Evolutionary conservation across 1,140 invertebrate species (phyloP), one percentile per base, ranked within the genome.

Genomic region (Mya arenaria): DNA sequence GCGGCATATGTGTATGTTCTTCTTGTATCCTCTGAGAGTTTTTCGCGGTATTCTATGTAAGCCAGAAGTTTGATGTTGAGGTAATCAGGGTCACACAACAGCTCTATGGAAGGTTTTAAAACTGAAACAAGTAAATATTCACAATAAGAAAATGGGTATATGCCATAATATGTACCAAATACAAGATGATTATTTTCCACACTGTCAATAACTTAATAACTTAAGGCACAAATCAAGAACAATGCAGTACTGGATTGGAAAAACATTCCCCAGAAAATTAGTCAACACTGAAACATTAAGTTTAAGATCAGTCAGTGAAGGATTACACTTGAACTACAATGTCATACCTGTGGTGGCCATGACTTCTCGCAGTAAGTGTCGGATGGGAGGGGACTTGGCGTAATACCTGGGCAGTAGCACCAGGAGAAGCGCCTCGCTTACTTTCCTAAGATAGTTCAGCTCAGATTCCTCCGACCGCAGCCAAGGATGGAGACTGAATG

Each of bases 1-100:
- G 96, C 96, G 0, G 97, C 96, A 92, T 97, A 97, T 83, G 97
- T 96, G 85, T 97, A 97, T 0, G 96, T 97, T 82, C 95, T 95
- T 58, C 95, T 94, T 83, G 96, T 96, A 91, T 97, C 96, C 17
- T 96, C 96, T 4, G 96, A 94, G 28, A 91, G 80, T 71, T 96
- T 94, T 85, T 97, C 95, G 75, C 96, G 95, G 39, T 91, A 90
- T 90, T 97, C 95, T 66, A 98, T 95, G 89, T 97, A 97, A 72
- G 95, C 94, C 60, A 98, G 94, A 72, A 98, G 95, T 91, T 97
- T 97, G 90, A 96, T 95, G 92, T 98, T 98, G 77, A 98, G 97
- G 89, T 97, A 97, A 93, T 98, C 97, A 23, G 97, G 97, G 92
- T 98, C 96, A 32, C 97, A 97, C 32, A 98, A 92, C 87, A 96